Evolutionary conservation across 1,140 invertebrate genomes (phyloP).

Genomic region (Tribolium madens): DNA sequence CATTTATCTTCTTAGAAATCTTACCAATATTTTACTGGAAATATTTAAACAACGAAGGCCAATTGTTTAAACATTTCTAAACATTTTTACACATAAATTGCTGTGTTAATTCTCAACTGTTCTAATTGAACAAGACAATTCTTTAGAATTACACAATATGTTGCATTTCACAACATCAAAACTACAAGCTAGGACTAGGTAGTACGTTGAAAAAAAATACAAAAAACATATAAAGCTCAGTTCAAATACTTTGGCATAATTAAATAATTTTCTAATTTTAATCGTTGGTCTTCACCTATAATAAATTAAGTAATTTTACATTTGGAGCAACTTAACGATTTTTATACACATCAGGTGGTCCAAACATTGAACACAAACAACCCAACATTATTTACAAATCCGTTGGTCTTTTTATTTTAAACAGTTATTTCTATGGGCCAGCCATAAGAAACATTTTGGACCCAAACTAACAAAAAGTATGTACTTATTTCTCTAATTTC

Average conservation of each 20-base stretch:
- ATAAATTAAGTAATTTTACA: not conserved
- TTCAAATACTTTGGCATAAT: conserved; percentile 30
- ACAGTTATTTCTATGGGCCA: conserved; percentile 41
- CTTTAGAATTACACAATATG: not conserved
- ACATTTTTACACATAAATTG: conserved; percentile 7
- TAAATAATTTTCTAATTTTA: not conserved
- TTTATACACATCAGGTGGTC: not conserved
- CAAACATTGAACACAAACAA: not conserved
- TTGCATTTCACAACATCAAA: conserved; percentile 16
- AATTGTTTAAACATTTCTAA: conserved; percentile 35
- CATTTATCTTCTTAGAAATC: conserved; percentile 27
- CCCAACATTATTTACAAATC: not conserved
- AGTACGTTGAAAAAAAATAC: conserved; percentile 20
- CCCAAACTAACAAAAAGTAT: conserved; percentile 25
- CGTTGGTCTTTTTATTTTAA: not conserved
- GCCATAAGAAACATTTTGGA: conserved; percentile 46
- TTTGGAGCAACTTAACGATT: too few species aligned
- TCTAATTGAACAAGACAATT: not conserved
- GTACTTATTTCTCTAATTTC: conserved; percentile 3
- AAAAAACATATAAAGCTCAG: conserved; percentile 37
- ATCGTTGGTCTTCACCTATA: conserved; percentile 28
- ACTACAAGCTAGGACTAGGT: conserved; percentile 31
- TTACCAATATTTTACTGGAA: conserved; percentile 15
- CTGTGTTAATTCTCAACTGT: not conserved
- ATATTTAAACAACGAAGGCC: conserved; percentile 43